Base-by-base conservation (phyloP, 2,888 invertebrate genomes). In the Drosophila atripex region DNA sequence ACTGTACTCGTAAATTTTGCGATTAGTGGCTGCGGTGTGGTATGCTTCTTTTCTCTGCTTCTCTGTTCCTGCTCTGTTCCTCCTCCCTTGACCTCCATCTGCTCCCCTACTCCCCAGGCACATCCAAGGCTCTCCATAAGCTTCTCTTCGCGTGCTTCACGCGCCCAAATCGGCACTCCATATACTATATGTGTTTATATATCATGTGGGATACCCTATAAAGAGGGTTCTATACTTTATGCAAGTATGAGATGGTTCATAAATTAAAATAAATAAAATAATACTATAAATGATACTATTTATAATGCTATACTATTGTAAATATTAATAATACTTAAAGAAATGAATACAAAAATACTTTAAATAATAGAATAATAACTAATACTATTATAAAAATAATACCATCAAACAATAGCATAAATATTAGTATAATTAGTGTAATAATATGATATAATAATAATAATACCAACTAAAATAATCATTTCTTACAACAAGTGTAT, bases 1-100 rank as follows among this genome's bases (percentile, higher is more conserved):
- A 85, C 87, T 83, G 88, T 87, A 87, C 82, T 87, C 82, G 82
- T 87, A 87, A 83, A 87, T 83, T 87, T 87, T 80, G 82, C 85
- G 82, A 87, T 83, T 87, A 83, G 82, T 86, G 84, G 64, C 64
- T 52, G 71, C 54, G 70, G 55, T 46, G 38, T 38, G 25, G 25
- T 1, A 60, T 39, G 54, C n/a, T 60, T 54, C 54, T 46, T 39
- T 38, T 50, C 43, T n/a, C 38, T 52, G 43, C 43, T 74, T 57
- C 51, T 54, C 68, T 45, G 25, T n/a, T n/a, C 45, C 38, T 46
- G n/a, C 65, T 30, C 51, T 60, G 6, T 39, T 5, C 39, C 12
- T 18, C 11, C 43, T 16, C 25, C 39, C 35, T 32, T 5, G 28
- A 50, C 61, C 51, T 53, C 53, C 57, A 49, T 50, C 61, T 52